phyloP scores from a whole-genome alignment of 2,888 invertebrate genomes.

The Rutpela maculata region DNA sequence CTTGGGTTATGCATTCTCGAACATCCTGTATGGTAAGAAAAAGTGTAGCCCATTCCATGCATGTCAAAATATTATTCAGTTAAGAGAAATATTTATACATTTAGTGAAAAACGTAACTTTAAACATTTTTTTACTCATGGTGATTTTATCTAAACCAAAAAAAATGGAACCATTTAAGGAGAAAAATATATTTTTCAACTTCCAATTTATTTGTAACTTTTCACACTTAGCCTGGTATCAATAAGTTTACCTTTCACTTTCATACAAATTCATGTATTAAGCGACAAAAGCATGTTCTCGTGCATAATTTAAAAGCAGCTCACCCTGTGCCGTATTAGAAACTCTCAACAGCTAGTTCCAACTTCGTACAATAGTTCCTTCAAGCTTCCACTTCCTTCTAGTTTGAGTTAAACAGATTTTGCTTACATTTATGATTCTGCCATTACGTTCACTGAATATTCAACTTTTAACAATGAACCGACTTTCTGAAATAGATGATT shows the following conservation, averaged over 20 bases:
- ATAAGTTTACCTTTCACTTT: background rate
- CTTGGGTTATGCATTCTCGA: too few relatives aligned
- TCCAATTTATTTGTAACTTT: too few relatives aligned
- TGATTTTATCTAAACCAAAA: too few relatives aligned
- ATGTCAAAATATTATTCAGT: too few relatives aligned
- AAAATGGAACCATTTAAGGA: too few relatives aligned
- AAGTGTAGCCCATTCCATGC: too few relatives aligned
- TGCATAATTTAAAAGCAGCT: background rate
- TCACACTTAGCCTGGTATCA: too few relatives aligned
- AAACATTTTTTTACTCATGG: too few relatives aligned
- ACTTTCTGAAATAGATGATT: background rate
- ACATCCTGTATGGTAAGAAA: too few relatives aligned
- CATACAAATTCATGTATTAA: background rate
- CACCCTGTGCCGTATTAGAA: background rate
- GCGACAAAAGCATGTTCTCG: background rate
- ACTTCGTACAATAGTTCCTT: slow-evolving; percentile 4
- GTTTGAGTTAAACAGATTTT: background rate
- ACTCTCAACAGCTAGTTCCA: background rate
- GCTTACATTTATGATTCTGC: slow-evolving; percentile 4
- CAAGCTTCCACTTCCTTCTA: background rate
- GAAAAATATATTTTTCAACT: too few relatives aligned
- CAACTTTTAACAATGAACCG: background rate
- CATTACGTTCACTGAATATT: background rate
- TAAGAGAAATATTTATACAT: too few relatives aligned
- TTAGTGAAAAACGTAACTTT: too few relatives aligned